Conservation (phyloP, 2,888 invertebrate genomes). For the Neoitamus cyanurus region DNA sequence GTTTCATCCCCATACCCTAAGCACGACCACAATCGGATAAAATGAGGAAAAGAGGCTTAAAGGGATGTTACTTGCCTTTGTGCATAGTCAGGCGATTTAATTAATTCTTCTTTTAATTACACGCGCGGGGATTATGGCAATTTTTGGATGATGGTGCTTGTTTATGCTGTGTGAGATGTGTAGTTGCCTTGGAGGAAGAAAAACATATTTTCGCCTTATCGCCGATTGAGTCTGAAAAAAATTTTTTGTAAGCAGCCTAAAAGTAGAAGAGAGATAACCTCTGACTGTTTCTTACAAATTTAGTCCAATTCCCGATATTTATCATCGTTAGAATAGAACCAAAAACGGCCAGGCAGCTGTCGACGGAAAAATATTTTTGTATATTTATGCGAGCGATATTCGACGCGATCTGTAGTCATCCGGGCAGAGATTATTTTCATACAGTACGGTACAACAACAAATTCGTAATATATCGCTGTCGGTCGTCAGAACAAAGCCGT, state of each 20-base stretch:
- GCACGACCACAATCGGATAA: conserved; percentile 28
- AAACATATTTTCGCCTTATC: neutral
- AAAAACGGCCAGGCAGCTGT: neutral
- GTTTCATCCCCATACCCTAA: neutral
- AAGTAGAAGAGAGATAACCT: neutral
- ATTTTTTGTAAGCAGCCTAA: neutral
- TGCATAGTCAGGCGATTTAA: conserved; percentile 6
- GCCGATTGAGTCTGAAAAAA: neutral
- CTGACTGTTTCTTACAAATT: neutral
- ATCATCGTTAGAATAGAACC: neutral
- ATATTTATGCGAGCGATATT: neutral
- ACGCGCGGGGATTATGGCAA: neutral
- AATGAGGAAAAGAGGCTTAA: conserved; percentile 13
- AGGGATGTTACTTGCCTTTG: conserved; percentile 32
- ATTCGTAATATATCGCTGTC: neutral
- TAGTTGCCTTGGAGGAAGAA: neutral
- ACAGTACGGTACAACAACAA: neutral
- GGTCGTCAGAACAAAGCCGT: neutral
- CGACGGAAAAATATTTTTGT: neutral
- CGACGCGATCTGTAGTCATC: neutral
- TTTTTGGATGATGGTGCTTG: neutral
- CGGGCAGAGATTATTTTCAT: neutral
- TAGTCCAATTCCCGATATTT: neutral
- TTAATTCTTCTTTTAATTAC: conserved; percentile 31
- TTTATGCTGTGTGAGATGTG: neutral